Percentiles rank a stretch among this genome's conserved stretches.
phyloP scores from a whole-genome alignment of 1,140 invertebrate genomes.

The Bombus confusus region DNA sequence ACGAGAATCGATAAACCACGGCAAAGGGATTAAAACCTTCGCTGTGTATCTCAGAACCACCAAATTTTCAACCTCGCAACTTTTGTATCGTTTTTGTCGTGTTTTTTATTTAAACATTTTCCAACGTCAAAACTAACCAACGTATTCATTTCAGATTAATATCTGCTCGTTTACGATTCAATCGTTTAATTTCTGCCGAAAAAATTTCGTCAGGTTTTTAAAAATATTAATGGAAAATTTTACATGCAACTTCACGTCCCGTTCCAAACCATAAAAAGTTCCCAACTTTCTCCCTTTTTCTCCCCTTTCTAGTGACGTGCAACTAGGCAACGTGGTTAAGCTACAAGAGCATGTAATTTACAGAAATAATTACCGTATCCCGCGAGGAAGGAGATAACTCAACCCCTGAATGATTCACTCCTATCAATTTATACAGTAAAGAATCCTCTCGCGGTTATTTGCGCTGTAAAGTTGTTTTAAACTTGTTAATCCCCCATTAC shows the following conservation, averaged over 20 bases:
- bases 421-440: background rate
- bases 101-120: background rate
- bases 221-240: background rate
- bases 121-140: background rate
- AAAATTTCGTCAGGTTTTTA: background rate
- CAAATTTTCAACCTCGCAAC: background rate
- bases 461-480: background rate
- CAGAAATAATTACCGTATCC: constrained; percentile 15
- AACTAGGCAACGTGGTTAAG: background rate
- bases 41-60: background rate
- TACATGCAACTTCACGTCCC: background rate
- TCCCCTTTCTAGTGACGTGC: background rate
- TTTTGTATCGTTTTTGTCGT: background rate
- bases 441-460: background rate
- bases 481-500: background rate
- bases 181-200: background rate
- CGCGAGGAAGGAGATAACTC: background rate
- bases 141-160: background rate
- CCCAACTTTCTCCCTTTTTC: background rate
- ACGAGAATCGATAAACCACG: constrained; percentile 50
- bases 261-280: background rate
- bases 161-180: background rate
- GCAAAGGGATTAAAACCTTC: constrained; percentile 21
- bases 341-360: constrained; percentile 16
- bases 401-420: background rate